Percentiles rank a stretch among this genome's conserved stretches.
phyloP scores from a whole-genome alignment of 1,140 invertebrate species.

The Drosophila lowei region DNA sequence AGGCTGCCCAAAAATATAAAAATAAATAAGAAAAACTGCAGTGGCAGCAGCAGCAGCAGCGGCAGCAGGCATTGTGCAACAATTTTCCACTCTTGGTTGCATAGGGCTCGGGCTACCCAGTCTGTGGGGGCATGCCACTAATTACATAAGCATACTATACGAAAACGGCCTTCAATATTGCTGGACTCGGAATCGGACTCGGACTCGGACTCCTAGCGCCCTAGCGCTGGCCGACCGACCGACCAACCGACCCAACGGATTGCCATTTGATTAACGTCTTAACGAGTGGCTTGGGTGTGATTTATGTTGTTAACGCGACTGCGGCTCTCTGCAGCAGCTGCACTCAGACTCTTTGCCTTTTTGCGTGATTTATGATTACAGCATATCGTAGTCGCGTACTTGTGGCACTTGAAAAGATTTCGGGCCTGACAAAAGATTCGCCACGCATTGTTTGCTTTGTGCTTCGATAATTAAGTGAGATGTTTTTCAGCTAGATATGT shows the following conservation, averaged over 20 bases:
- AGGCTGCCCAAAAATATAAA: slow-evolving; percentile 63
- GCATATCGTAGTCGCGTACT: slow-evolving; percentile 5
- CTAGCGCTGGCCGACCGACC: slow-evolving; percentile 31
- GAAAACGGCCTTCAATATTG: slow-evolving; percentile 62
- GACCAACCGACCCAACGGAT: slow-evolving; percentile 44
- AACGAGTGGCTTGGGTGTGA: slow-evolving; percentile 69
- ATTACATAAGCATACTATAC: slow-evolving; percentile 67
- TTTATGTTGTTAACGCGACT: slow-evolving; percentile 60
- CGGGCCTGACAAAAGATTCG: slow-evolving; percentile 72
- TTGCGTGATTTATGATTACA: slow-evolving; percentile 75
- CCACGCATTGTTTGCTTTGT: slow-evolving; percentile 63
- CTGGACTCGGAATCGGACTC: slow-evolving; percentile 39
- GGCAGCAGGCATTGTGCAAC: slow-evolving; percentile 55
- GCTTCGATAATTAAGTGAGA: slow-evolving; percentile 48
- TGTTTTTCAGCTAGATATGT: slow-evolving; percentile 11
- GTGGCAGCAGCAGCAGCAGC: slow-evolving; percentile 25
- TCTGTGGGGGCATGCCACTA: slow-evolving; percentile 50
- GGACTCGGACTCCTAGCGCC: slow-evolving; percentile 24
- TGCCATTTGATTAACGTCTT: slow-evolving; percentile 79
- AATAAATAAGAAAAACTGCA: slow-evolving; percentile 37
- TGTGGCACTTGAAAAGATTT: slow-evolving; percentile 51
- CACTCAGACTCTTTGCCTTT: slow-evolving; percentile 40
- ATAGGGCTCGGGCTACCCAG: background rate
- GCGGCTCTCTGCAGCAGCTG: slow-evolving; percentile 45
- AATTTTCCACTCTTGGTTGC: slow-evolving; percentile 41